Conservation (phyloP, 2,888 invertebrate species). For the Magallana nippona region DNA sequence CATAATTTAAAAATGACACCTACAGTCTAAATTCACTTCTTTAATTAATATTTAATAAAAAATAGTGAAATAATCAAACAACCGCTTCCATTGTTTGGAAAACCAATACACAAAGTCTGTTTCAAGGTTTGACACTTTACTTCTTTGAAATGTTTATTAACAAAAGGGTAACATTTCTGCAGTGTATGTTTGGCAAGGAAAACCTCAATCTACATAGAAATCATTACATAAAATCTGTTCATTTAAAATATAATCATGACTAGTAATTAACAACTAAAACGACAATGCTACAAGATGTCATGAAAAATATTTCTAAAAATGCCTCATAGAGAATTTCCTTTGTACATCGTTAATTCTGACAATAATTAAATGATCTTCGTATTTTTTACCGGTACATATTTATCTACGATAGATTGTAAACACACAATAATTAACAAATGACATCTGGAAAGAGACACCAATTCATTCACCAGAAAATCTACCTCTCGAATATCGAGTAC, state of each 20-base stretch:
- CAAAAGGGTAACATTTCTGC: slow-evolving; percentile 38
- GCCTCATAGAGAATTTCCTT: background rate
- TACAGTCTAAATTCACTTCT: too few species aligned
- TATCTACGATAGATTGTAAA: too few species aligned
- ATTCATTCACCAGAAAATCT: too few species aligned
- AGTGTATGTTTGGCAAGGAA: slow-evolving; percentile 48
- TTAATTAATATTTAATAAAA: too few species aligned
- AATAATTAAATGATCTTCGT: background rate
- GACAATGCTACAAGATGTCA: background rate
- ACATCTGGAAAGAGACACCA: too few species aligned
- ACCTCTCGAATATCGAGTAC: slow-evolving; percentile 25
- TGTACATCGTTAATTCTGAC: background rate
- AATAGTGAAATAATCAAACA: too few species aligned
- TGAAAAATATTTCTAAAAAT: background rate
- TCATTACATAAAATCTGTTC: slow-evolving; percentile 2
- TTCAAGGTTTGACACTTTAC: background rate
- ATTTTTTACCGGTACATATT: too few species aligned
- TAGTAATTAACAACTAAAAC: background rate
- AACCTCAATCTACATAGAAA: slow-evolving; percentile 30
- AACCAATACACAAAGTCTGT: background rate
- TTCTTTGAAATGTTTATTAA: background rate
- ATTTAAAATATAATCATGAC: slow-evolving; percentile 3
- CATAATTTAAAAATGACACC: too few species aligned
- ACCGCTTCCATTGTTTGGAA: background rate
- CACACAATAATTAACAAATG: too few species aligned